Base-by-base conservation (phyloP, 2,888 invertebrate genomes). In the Tuta absoluta region DNA sequence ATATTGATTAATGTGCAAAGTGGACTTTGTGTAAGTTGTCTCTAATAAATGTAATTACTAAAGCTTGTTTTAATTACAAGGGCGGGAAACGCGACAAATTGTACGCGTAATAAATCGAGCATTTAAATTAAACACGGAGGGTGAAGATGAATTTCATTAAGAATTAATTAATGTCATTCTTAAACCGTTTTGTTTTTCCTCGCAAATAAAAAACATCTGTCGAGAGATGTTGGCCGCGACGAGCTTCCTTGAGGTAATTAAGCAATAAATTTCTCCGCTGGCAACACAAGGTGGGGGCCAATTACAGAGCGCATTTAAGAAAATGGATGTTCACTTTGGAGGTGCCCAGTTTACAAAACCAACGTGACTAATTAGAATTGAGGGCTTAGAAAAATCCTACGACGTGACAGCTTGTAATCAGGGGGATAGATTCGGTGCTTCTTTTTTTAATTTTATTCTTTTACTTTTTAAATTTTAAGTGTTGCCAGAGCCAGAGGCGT, bases 131-230 rank as follows among this genome's bases (percentile, higher is more conserved):
- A 90, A 86, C 87, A 81, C 81, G 82, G 86, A 85, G 91, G 91
- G 91, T 85, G 91, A 89, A 91, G 91, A 91, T 90, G 91, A 90
- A 91, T 91, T 91, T 91, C 91, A 91, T 91, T 91, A 91, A 91
- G 91, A 91, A 91, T 91, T 91, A 91, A 91, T 91, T 91, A 91
- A 91, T 91, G 91, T 91, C 91, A 91, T 91, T 89, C 91, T 91
- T 91, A 88, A 88, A 84, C 81, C 83, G 89, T 89, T 89, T 88
- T 90, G 91, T 91, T 91, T 91, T 91, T 89, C 86, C 84, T 73
- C 81, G 81, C 80, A 89, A 82, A 89, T 91, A 91, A 91, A 91
- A 91, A 91, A 88, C 91, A 91, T 90, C 91, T 91, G 91, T 86
- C 79, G 86, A 81, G 70, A 45, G 79, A 79, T 77, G 81, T 71